Percentiles rank a stretch among this genome's conserved stretches.
Conservation (phyloP, 2,113 vertebrate genomes). For the Brachypodius melanocephalos region DNA sequence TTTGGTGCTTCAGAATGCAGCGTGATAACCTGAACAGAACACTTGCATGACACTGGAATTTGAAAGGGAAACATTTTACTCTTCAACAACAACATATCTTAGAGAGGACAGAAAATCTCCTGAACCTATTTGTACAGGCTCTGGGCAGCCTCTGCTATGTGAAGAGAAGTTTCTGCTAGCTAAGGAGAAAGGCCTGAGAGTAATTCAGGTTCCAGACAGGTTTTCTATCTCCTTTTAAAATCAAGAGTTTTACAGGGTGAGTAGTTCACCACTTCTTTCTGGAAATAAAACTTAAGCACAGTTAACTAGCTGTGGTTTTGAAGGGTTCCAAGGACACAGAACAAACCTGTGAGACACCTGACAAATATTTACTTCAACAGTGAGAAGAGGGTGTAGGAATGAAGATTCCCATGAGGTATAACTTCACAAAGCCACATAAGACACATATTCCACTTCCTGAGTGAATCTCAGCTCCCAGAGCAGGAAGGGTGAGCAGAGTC, state of each 20-base stretch:
- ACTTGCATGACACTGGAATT: not conserved
- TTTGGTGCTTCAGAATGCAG: not conserved
- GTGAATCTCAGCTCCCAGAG: not conserved
- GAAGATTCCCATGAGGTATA: not conserved
- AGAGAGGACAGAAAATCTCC: not conserved
- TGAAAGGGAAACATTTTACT: not conserved
- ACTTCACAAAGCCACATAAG: not conserved
- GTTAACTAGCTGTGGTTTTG: not conserved
- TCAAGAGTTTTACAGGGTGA: not conserved
- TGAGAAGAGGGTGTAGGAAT: not conserved
- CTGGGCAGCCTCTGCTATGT: not conserved
- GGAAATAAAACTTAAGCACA: not conserved
- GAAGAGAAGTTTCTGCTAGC: not conserved
- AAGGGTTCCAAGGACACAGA: not conserved
- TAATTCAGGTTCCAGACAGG: not conserved
- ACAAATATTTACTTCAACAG: not conserved
- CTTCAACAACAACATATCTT: not conserved
- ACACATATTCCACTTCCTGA: not conserved
- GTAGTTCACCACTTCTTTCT: not conserved
- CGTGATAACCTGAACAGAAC: not conserved
- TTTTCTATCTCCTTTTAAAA: not conserved
- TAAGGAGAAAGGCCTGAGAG: not conserved
- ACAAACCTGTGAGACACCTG: not conserved
- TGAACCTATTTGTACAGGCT: not conserved
- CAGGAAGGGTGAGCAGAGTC: not conserved